Conservation (phyloP, 37 sponge, comb jelly and placozoan species). For the Crambe crambe region DNA sequence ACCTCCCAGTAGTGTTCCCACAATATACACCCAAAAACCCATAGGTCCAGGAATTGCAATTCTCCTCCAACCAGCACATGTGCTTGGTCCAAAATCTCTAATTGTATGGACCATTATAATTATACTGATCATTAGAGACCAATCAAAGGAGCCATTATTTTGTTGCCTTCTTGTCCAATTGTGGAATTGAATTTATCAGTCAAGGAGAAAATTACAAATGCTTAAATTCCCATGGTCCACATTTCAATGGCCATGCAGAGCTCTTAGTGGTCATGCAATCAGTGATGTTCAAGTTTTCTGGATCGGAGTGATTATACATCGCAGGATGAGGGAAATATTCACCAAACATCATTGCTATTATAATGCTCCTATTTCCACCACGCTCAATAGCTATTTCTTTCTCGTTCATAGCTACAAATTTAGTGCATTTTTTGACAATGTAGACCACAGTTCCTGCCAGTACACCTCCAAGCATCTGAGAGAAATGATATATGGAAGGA, state of each 20-base stretch:
- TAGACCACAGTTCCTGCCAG: constrained; percentile 22
- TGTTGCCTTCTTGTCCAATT: constrained; percentile 20
- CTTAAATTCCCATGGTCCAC: constrained; percentile 38
- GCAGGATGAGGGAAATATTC: constrained; percentile 66
- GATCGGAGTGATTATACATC: constrained; percentile 9
- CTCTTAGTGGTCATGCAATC: constrained; percentile 21
- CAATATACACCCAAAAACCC: constrained; percentile 61
- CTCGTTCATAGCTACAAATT: constrained; percentile 25
- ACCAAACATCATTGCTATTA: constrained; percentile 56
- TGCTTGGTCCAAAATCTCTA: constrained; percentile 74
- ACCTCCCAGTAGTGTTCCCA: constrained; percentile 54
- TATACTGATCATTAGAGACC: constrained; percentile 27
- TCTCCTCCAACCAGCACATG: constrained; percentile 62
- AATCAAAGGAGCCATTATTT: constrained; percentile 30
- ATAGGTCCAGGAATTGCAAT: constrained; percentile 62
- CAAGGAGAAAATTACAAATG: constrained; percentile 57
- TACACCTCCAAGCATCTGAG: constrained; percentile 45
- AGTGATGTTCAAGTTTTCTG: background rate
- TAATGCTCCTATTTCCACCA: constrained; percentile 23
- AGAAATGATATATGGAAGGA: constrained; percentile 31
- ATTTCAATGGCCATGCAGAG: constrained; percentile 42
- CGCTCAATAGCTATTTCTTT: constrained; percentile 15
- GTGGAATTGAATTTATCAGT: constrained; percentile 40
- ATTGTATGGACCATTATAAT: constrained; percentile 56
- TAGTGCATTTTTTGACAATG: constrained; percentile 17